Percentiles rank a stretch among this genome's conserved stretches.
Conservation (phyloP, 2,888 invertebrate genomes). For the Cantharis nigra region DNA sequence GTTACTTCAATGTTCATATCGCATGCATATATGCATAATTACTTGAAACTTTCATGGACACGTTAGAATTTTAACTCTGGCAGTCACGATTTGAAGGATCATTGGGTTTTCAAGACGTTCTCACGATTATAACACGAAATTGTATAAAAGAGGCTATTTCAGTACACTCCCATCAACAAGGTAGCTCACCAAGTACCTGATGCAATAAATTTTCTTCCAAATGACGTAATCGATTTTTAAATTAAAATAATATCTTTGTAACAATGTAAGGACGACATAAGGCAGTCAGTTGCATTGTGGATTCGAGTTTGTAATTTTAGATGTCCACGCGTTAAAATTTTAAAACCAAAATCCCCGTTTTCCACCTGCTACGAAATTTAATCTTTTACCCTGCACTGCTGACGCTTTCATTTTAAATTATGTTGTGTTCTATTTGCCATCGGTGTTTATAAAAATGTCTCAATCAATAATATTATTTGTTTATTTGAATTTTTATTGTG, state of each 20-base stretch:
- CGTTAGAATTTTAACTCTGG: conserved; percentile 17
- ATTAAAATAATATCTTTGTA: background rate
- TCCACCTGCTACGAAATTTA: conserved; percentile 18
- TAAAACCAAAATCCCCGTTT: conserved; percentile 10
- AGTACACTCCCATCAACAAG: background rate
- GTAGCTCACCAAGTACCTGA: background rate
- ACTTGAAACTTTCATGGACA: conserved; percentile 11
- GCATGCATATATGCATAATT: conserved; percentile 21
- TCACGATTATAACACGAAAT: conserved; percentile 8
- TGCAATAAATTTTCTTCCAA: background rate
- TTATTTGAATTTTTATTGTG: background rate
- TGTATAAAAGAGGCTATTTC: background rate
- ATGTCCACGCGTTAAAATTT: conserved; percentile 17
- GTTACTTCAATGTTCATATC: conserved; percentile 8
- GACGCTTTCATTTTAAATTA: background rate
- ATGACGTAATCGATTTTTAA: background rate
- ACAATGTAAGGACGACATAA: conserved; percentile 13
- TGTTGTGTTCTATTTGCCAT: background rate
- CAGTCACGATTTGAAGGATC: conserved; percentile 19
- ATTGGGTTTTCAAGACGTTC: conserved; percentile 9
- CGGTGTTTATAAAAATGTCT: background rate
- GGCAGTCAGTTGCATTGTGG: conserved; percentile 3
- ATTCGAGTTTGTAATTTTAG: conserved; percentile 9
- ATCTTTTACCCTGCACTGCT: conserved; percentile 6
- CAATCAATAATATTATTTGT: background rate